phyloP scores from a whole-genome alignment of 1,140 invertebrate genomes.

The Venturia canescens region DNA sequence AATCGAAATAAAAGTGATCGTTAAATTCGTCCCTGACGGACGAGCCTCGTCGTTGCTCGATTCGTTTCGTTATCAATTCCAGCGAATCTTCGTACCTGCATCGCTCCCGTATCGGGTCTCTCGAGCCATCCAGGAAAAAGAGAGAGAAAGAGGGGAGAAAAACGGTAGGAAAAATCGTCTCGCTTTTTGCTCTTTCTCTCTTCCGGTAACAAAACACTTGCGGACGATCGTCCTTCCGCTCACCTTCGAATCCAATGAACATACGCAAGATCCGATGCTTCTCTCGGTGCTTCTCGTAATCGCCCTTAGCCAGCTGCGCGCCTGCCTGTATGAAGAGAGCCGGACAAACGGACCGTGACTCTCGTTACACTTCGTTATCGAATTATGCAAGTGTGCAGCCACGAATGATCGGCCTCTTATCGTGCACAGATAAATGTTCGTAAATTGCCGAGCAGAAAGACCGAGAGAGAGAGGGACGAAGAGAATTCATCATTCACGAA shows the following conservation, averaged over 20 bases:
- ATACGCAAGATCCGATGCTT: too few species aligned
- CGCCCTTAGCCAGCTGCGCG: slow-evolving; percentile 31
- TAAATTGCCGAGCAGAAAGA: neutral
- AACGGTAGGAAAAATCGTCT: too few species aligned
- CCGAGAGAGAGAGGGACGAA: neutral
- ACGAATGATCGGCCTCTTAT: neutral
- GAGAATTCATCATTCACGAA: too few species aligned
- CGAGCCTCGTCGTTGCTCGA: neutral
- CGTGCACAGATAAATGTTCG: neutral
- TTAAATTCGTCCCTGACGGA: neutral
- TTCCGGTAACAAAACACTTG: too few species aligned
- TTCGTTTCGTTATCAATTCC: slow-evolving; percentile 21
- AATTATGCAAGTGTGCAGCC: slow-evolving; percentile 36
- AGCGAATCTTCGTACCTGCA: slow-evolving; percentile 22
- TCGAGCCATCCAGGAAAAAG: too few species aligned
- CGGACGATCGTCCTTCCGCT: too few species aligned
- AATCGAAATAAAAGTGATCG: too few species aligned
- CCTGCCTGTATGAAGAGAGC: neutral
- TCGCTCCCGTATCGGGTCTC: slow-evolving; percentile 12
- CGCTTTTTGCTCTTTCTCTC: too few species aligned
- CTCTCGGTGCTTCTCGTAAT: neutral
- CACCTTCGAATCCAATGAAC: too few species aligned
- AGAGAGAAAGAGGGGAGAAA: too few species aligned
- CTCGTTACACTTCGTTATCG: slow-evolving; percentile 25
- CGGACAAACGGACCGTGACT: neutral